Evolutionary conservation across 2,113 vertebrate species (phyloP), one percentile per base, ranked within the genome.

Genomic region (Girardinichthys multiradiatus): DNA sequence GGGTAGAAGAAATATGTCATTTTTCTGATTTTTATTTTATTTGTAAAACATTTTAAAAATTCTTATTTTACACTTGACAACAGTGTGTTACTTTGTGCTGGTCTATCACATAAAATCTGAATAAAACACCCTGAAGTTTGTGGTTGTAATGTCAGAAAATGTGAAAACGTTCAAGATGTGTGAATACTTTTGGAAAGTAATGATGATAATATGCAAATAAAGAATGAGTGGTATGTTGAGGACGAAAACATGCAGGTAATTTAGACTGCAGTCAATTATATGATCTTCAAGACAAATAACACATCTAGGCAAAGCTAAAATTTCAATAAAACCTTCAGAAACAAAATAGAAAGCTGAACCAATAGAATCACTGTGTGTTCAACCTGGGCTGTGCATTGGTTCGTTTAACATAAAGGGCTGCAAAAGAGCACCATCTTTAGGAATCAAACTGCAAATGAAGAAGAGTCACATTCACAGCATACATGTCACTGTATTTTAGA

Each of bases 201-300:
- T 51, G 48, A 51, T 51, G n/a, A 74, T 60, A 35, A 29, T 29
- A 64, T 65, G 67, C 2, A 85, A 83, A 71, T 78, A 13, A 85
- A 77, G 79, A 67, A 45, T 78, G 61, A 42, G 65, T 31, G 54
- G n/a, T 68, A 70, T 78, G 70, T 69, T 26, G 72, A 35, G n/a
- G 35, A 88, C 83, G 84, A 71, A 83, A 83, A 86, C 88, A 90
- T 90, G 88, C 88, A 83, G 48, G 10, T 10, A 54, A n/a, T 79
- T 89, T 76, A 76, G 74, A 86, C 11, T 51, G 64, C 64, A 79
- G 72, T 86, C 39, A 76, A 72, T 70, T 64, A 39, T 30, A 72
- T 45, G 64, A 75, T 66, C 45, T 81, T 70, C 48, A 81, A 72
- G 77, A n/a, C 19, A 64, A 59, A 86, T 65, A 21, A 80, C 67